These are phyloP conservation scores for Conus betulinus DNA, from an alignment of 1,140 invertebrate species.

Conservation along the genomic window DNA sequence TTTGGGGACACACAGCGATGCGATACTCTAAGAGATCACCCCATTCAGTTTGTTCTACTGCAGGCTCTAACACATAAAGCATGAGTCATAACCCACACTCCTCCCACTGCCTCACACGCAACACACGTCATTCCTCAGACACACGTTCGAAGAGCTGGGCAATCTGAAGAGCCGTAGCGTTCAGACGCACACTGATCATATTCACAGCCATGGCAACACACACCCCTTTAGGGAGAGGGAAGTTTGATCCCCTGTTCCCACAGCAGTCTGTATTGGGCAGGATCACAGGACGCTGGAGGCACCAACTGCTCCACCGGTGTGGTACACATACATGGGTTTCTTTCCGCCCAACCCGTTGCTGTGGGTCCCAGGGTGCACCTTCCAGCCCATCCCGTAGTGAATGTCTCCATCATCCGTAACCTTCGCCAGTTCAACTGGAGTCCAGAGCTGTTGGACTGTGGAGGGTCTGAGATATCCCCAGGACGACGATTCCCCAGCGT, in stretches of 20 bases:
- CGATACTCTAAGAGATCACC: no score
- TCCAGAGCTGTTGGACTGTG: constrained; percentile 77
- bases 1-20: no score
- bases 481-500: no score
- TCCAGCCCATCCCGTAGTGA: constrained; percentile 77
- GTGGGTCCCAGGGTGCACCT: constrained; percentile 62
- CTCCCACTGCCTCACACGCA: no score
- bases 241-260: not conserved
- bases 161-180: constrained; percentile 75
- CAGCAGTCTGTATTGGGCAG: constrained; percentile 63
- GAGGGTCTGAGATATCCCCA: constrained; percentile 75
- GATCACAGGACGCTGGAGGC: constrained; percentile 80
- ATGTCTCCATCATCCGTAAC: constrained; percentile 45
- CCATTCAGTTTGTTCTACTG: no score
- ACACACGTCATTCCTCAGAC: no score
- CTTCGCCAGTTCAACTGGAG: constrained; percentile 60
- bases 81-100: no score
- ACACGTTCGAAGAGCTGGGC: constrained; percentile 73
- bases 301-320: constrained; percentile 80
- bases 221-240: constrained; percentile 75
- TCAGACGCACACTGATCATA: constrained; percentile 74
- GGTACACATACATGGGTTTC: constrained; percentile 71
- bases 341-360: constrained; percentile 46
- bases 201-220: constrained; percentile 79
- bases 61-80: no score